These are phyloP conservation scores for Scylla paramamosain DNA, from an alignment of 1,140 invertebrate genomes.

Conservation along the genomic window DNA sequence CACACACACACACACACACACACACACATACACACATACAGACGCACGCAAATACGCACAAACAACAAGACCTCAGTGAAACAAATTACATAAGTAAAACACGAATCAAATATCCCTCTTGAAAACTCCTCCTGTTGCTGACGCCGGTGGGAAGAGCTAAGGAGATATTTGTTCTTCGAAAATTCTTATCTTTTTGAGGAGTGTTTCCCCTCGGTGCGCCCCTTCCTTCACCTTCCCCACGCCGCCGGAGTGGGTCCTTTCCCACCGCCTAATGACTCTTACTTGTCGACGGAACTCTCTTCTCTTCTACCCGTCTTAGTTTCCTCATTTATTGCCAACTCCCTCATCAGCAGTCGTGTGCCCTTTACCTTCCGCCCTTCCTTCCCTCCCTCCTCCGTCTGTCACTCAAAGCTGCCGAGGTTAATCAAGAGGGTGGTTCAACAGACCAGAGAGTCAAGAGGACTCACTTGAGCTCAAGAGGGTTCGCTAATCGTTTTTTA, in stretches of 20 bases:
- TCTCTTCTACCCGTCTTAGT: neutral
- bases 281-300: neutral
- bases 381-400: neutral
- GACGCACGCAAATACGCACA: too few relatives aligned
- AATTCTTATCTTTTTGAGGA: too few relatives aligned
- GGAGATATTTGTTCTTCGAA: too few relatives aligned
- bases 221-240: too few relatives aligned
- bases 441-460: neutral
- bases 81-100: too few relatives aligned
- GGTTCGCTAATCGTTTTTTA: neutral
- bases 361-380: neutral
- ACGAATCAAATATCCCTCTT: too few relatives aligned
- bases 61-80: too few relatives aligned
- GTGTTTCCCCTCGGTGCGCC: too few relatives aligned
- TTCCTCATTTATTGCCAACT: conserved; percentile 22
- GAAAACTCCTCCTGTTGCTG: too few relatives aligned
- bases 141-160: too few relatives aligned
- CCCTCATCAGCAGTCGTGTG: neutral
- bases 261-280: neutral
- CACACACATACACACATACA: too few relatives aligned
- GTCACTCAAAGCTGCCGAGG: neutral
- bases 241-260: neutral
- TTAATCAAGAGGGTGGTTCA: neutral
- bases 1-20: too few relatives aligned
- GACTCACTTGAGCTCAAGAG: neutral